Conservation (phyloP, 2,113 vertebrate species). For the Ranitomeya imitator region DNA sequence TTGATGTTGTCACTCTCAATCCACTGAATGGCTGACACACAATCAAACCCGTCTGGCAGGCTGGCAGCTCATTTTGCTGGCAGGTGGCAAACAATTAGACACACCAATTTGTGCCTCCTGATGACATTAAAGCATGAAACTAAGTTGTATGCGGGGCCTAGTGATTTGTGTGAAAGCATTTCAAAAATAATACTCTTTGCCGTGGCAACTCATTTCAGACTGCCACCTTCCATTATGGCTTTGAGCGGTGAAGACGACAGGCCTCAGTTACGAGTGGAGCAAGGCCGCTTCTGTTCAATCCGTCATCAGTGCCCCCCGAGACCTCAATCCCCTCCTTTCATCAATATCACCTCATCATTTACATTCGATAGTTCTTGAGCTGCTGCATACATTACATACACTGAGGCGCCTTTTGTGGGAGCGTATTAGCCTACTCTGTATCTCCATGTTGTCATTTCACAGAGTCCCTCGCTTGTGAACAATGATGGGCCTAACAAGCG, state of each 20-base stretch:
- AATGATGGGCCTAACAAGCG: constrained; percentile 38
- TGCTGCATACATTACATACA: constrained; percentile 78
- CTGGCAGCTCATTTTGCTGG: constrained; percentile 98
- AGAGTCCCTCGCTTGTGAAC: constrained; percentile 6
- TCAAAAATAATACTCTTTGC: constrained; percentile 99
- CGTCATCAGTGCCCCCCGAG: constrained; percentile 92
- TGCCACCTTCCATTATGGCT: constrained; percentile 94
- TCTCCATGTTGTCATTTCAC: constrained; percentile 33
- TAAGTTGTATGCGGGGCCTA: constrained; percentile 89
- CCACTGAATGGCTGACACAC: constrained; percentile 86
- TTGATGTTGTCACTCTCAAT: constrained; percentile 97
- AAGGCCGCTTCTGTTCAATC: constrained; percentile 96
- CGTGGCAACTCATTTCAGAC: constrained; percentile 95
- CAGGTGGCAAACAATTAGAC: constrained; percentile 99
- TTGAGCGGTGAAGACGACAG: constrained; percentile 91
- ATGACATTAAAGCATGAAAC: constrained; percentile 94
- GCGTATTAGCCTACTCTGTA: constrained; percentile 52
- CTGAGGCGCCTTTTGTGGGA: constrained; percentile 62
- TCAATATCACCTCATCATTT: constrained; percentile 86
- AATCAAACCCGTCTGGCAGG: constrained; percentile 88
- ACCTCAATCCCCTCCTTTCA: constrained; percentile 89
- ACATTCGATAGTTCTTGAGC: constrained; percentile 76
- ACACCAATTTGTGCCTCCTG: constrained; percentile 92
- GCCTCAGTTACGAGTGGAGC: constrained; percentile 77
- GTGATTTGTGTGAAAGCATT: constrained; percentile 99